Evolutionary conservation across 1,140 invertebrate genomes (phyloP), one percentile per base, ranked within the genome.

Genomic region (Zaprionus lachaisei): DNA sequence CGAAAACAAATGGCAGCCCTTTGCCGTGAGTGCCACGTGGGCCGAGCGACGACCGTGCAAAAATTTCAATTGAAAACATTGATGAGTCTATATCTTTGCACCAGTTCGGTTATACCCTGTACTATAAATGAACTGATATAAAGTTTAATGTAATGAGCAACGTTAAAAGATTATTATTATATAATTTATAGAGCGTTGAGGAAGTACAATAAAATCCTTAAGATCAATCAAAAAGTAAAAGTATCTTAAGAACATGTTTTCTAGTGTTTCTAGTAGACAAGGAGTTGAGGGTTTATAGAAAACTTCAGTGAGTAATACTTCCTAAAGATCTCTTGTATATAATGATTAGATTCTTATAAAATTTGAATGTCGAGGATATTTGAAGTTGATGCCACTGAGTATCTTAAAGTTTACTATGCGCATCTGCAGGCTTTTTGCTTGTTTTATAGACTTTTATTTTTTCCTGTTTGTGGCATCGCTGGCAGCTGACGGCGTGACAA

Each of bases 61-160:
- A 90, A 90, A 82, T 82, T 89, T 89, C 85, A 89, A 89, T 89
- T 85, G 85, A 77, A 85, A 81, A 63, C 85, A 89, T 89, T 90
- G 84, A 89, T 89, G 81, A 84, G 76, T 85, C 85, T 81, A 83
- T 87, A 80, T 87, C 64, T 76, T 81, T 58, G 41, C 54, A 55
- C 63, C 54, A 56, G 28, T 61, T 58, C 5, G 4, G 2, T 15
- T 62, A 26, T 56, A 56, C 20, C 28, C 20, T 55, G 47, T 14
- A 51, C 2, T 12, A 12, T 51, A 4, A 4, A 51, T 14, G 7
- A 22, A 17, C 3, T 5, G 17, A 4, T 24, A 2, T n/a, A 2
- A 3, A 47, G n/a, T n/a, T 17, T 47, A 9, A 7, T 34, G 9
- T 1, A 11, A 3, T 31, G 1, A 31, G 28, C 28, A 31, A 34